Base-by-base conservation (phyloP, 2,113 vertebrate genomes). In the Sturnira hondurensis region DNA sequence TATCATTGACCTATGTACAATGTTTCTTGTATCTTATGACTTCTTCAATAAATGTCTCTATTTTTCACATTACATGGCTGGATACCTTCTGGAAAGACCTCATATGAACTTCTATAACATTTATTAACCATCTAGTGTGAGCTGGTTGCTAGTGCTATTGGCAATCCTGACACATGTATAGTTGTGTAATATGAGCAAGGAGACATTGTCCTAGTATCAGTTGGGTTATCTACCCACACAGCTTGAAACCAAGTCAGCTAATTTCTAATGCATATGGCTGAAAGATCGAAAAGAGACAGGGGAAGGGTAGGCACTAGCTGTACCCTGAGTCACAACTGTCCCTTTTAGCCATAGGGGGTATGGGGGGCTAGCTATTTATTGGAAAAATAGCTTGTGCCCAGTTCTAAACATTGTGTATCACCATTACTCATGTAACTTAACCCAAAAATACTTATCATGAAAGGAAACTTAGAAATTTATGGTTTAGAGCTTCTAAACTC, bases 361-460 rank as follows among this genome's bases (percentile, higher is more conserved):
- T 14, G 19, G 63, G 8, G 31, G 17, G 47, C 54, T 33, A 54
- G 33, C 5, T 84, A 47, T 41, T 33, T 52, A 47, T 5, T 33
- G 68, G 56, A 45, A 12, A 45, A 91, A 19, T 56, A 81, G 20
- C 71, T 36, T n/a, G 15, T 45, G 50, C 28, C 20, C 50, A 36
- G 14, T 33, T 80, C 26, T 52, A 41, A 20, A 91, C 4, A 3
- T 7, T 8, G 33, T 11, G 2, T 36, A 7, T 61, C 11, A 10
- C 13, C 7, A 20, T 43, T 43, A 38, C n/a, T 36, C 2, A 1
- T 19, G 17, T 15, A 20, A 31, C 10, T 45, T 26, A 43, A 41
- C 24, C 52, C 38, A 1, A 2, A 38, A 7, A 10, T 16, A 5
- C 22, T 22, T 3, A 2, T 45, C 3, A 6, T 15, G 63, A 38